Base-by-base conservation (phyloP, 2,797 vertebrate species). In the Muraenolepis orangiensis region DNA sequence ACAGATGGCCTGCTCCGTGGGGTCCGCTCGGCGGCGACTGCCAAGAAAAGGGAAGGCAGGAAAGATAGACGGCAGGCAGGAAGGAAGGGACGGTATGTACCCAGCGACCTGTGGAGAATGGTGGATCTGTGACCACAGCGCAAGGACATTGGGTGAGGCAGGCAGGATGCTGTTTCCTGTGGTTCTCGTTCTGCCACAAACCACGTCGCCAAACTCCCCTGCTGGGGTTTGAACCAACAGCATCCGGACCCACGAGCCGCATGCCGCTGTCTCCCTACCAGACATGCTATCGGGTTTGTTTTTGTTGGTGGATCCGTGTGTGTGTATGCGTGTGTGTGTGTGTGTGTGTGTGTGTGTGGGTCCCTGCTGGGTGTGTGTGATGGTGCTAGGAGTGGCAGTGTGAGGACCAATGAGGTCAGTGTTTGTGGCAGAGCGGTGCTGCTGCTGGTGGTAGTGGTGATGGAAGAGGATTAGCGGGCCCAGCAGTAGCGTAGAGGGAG, bases 131-230 rank as follows among this genome's bases (percentile, higher is more conserved):
- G 64, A 30, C 28, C 29, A 69, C 80, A 86, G 75, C 83, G 71
- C 72, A 66, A 4, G 81, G 81, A 87, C 85, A 78, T 87, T 70
- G 72, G 82, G 86, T 85, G 87, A 36, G 76, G 82, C 81, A 36
- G 76, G 82, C 81, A 79, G 84, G 86, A 79, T 66, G 78, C 69
- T 76, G 76, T 72, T n/a, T 87, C 86, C 87, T 81, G 71, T 81
- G 83, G 83, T 87, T 79, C 87, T 87, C 87, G 84, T 29, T 69
- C 86, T 86, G 90, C 82, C 86, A 79, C 82, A 82, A 88, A 88
- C 86, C 82, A 86, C 84, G 78, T 89, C 64, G 73, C 87, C 87
- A 87, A 57, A 73, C 85, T 89, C 86, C 23, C 87, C 82, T 78
- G 80, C 82, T 88, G 83, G 82, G 87, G 82, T 72, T 69, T 85